Percentiles rank a stretch among this genome's conserved stretches.
Conservation (phyloP, 2,797 vertebrate species). For the Hypotaenidia philippensis region DNA sequence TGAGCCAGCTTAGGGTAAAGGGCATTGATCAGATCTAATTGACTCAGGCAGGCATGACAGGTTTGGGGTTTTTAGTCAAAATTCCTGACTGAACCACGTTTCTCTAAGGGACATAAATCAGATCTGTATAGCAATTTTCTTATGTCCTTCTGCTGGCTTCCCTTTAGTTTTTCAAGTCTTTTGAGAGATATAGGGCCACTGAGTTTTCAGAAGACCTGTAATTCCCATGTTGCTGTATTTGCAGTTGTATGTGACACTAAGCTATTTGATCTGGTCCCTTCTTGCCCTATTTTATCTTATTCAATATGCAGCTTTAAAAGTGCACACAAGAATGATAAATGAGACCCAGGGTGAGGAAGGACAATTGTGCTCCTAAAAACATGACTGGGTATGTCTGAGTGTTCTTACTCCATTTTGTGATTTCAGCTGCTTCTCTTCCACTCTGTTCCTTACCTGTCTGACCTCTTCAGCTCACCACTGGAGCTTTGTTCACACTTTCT, state of each 20-base stretch:
- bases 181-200: neutral
- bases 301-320: neutral
- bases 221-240: accelerated
- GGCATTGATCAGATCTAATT: neutral
- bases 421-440: neutral
- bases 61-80: neutral
- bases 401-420: neutral
- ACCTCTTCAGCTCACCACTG: neutral
- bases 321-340: neutral
- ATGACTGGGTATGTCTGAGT: neutral
- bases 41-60: neutral
- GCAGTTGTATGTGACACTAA: neutral
- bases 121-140: neutral
- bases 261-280: neutral
- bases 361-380: neutral
- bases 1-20: neutral
- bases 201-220: neutral
- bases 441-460: neutral
- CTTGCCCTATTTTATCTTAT: neutral
- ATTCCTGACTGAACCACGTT: neutral
- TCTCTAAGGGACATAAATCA: neutral
- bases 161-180: neutral
- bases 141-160: neutral
- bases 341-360: neutral
- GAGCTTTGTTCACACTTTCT: neutral